These are phyloP conservation scores for Uria lomvia DNA, from an alignment of 2,113 vertebrate genomes.

Conservation along the genomic window DNA sequence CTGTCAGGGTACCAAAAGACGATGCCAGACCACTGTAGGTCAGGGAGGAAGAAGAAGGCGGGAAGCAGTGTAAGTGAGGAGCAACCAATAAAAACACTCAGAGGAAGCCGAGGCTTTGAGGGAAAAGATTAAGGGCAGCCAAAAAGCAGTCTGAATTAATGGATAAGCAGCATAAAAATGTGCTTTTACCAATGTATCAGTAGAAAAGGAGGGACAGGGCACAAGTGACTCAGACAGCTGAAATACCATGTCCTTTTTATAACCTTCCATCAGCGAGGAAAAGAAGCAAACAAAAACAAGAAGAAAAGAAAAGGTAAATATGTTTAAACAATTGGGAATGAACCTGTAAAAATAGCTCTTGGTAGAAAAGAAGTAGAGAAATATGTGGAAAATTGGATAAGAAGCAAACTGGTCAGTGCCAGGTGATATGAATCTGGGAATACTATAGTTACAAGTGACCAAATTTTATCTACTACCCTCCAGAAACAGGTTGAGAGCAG, in stretches of 20 bases:
- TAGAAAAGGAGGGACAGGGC: background rate
- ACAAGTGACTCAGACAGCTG: background rate
- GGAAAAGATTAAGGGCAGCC: background rate
- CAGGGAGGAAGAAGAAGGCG: background rate
- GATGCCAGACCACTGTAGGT: background rate
- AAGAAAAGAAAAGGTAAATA: background rate
- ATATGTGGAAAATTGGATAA: background rate
- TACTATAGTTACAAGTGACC: background rate
- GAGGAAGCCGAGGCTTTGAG: background rate
- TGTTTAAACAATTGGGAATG: background rate
- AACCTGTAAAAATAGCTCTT: background rate
- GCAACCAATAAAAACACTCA: background rate
- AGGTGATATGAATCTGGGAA: background rate
- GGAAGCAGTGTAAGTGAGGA: background rate
- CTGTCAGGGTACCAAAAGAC: background rate
- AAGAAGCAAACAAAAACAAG: background rate
- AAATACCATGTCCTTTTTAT: background rate
- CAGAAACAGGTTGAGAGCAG: background rate
- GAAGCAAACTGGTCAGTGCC: background rate
- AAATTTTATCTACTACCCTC: background rate
- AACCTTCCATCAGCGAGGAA: background rate
- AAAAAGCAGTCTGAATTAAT: background rate
- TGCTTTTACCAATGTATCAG: background rate
- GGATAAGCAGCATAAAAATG: background rate
- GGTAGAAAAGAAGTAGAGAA: background rate